Evolutionary conservation across 2,113 vertebrate species (phyloP).

Genomic region (Rhynchomys soricoides): DNA sequence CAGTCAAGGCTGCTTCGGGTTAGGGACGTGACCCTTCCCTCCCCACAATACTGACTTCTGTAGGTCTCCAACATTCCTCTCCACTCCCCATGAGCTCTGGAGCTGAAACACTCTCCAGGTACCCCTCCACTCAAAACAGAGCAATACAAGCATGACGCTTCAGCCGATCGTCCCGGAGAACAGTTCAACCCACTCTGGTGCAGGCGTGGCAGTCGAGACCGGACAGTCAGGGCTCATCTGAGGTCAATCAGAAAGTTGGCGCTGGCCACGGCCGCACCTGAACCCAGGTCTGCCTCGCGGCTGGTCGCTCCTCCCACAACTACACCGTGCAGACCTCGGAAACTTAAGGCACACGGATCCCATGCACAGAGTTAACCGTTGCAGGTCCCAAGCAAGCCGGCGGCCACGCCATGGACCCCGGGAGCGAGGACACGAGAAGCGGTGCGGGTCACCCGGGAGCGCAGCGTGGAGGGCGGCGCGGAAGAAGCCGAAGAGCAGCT

Average conservation of each 20-base stretch:
- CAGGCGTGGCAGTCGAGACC: not conserved
- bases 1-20: not conserved
- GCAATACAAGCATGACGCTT: not conserved
- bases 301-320: slow-evolving; percentile 49
- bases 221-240: not conserved
- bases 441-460: slow-evolving; percentile 7
- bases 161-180: not conserved
- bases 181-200: not conserved
- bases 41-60: not conserved
- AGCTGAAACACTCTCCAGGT: not conserved
- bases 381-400: slow-evolving; percentile 29
- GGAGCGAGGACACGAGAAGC: not conserved
- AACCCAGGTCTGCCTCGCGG: slow-evolving; percentile 12
- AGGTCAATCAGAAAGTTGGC: slow-evolving; percentile 67
- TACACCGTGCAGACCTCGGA: slow-evolving; percentile 25
- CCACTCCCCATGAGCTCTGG: not conserved
- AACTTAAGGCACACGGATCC: slow-evolving; percentile 67
- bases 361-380: not conserved
- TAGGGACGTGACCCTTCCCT: not conserved
- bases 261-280: slow-evolving; percentile 30
- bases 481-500: slow-evolving; percentile 48
- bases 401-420: not conserved
- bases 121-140: slow-evolving; percentile 36
- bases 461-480: slow-evolving; percentile 45
- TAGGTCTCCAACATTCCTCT: not conserved